These are phyloP conservation scores for Drosophila phalerata DNA, from an alignment of 2,888 invertebrate species.

Conservation along the genomic window DNA sequence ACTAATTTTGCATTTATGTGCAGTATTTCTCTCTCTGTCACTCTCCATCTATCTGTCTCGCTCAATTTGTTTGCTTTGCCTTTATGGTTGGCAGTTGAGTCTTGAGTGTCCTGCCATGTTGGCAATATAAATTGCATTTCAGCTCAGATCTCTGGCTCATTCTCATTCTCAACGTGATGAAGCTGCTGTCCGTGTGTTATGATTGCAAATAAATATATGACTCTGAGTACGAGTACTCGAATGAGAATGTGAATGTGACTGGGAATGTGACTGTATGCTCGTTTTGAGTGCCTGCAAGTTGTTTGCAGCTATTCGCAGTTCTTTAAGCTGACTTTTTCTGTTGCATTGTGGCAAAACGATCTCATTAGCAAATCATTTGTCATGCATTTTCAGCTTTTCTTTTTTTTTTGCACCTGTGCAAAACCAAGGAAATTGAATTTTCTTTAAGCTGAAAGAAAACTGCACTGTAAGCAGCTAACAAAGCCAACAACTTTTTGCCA, in stretches of 20 bases:
- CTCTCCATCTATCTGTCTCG: neutral
- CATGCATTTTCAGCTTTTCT: constrained; percentile 33
- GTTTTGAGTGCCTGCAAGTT: constrained; percentile 4
- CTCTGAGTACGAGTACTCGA: constrained; percentile 17
- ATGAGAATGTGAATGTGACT: neutral
- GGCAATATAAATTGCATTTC: constrained; percentile 72
- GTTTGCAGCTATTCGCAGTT: neutral
- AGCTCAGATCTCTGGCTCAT: constrained; percentile 29
- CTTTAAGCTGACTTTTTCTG: constrained; percentile 3
- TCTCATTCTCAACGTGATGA: constrained; percentile 28
- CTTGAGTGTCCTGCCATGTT: constrained; percentile 64
- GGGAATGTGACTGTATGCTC: neutral
- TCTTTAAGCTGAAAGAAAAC: constrained; percentile 30
- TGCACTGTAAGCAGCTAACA: constrained; percentile 44
- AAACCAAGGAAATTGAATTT: constrained; percentile 19
- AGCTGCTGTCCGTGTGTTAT: constrained; percentile 66
- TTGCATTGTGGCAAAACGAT: constrained; percentile 37
- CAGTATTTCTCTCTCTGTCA: constrained; percentile 13
- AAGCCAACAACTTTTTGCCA: constrained; percentile 40
- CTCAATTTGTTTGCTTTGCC: constrained; percentile 35
- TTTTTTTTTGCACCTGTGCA: constrained; percentile 1
- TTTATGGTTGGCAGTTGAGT: constrained; percentile 47
- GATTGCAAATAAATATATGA: constrained; percentile 73
- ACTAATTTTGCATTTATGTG: constrained; percentile 52
- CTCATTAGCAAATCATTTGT: constrained; percentile 73